phyloP scores from a whole-genome alignment of 2,797 vertebrate species.

The Otolemur crassicaudatus region DNA sequence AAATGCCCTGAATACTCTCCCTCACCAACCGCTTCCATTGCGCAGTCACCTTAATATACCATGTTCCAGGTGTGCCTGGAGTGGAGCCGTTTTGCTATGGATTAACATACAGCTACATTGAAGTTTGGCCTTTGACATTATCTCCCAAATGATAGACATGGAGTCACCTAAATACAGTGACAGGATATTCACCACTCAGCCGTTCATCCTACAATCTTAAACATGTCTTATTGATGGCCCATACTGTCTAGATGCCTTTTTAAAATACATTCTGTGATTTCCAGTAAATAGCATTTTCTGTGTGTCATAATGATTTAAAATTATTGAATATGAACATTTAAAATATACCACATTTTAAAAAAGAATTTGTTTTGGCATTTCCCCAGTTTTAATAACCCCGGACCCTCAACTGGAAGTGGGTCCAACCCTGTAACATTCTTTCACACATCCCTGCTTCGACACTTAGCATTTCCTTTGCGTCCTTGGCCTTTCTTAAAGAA shows the following conservation, averaged over 20 bases:
- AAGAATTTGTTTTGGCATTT: neutral
- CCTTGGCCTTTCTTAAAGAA: neutral
- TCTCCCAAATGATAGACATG: neutral
- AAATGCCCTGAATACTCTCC: neutral
- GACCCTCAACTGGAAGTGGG: neutral
- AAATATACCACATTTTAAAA: neutral
- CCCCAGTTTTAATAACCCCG: neutral
- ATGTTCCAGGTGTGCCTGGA: fast-evolving
- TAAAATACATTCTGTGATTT: neutral
- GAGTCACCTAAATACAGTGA: neutral
- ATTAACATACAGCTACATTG: neutral
- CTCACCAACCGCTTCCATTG: neutral
- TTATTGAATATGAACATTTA: constrained; percentile 13
- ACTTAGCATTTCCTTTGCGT: neutral
- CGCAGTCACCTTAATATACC: neutral
- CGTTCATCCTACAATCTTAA: neutral
- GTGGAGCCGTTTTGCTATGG: neutral
- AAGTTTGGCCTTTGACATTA: neutral
- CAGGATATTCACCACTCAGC: neutral
- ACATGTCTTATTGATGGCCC: neutral
- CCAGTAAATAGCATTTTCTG: neutral
- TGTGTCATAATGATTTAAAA: neutral
- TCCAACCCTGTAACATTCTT: neutral
- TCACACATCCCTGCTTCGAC: neutral
- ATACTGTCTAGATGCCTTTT: neutral